These are phyloP conservation scores for Harmothoe impar DNA, from an alignment of 2,888 invertebrate species.

Conservation along the genomic window DNA sequence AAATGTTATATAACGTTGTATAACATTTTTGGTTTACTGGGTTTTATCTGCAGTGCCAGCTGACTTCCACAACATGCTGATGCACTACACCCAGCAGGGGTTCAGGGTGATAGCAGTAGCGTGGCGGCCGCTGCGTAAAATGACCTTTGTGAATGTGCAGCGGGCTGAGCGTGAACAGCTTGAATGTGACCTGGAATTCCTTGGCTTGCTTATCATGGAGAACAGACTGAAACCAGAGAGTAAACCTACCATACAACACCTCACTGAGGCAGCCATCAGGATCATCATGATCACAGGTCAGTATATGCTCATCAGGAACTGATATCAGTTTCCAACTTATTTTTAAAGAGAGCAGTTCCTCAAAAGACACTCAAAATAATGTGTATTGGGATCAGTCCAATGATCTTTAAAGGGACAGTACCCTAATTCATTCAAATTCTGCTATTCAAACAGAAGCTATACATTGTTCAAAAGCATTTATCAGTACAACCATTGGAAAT, in stretches of 20 bases:
- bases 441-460: too few relatives aligned
- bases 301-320: neutral
- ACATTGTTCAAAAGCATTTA: too few relatives aligned
- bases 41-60: constrained; percentile 91
- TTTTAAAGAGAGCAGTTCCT: too few relatives aligned
- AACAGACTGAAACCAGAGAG: constrained; percentile 84
- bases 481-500: too few relatives aligned
- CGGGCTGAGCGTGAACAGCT: constrained; percentile 79
- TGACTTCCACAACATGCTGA: constrained; percentile 90
- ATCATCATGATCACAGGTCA: constrained; percentile 85
- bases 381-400: too few relatives aligned
- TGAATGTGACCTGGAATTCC: constrained; percentile 83
- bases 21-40: too few relatives aligned
- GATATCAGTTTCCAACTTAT: too few relatives aligned
- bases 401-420: too few relatives aligned
- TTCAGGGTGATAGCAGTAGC: constrained; percentile 93
- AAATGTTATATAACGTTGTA: too few relatives aligned
- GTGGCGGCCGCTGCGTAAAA: constrained; percentile 87
- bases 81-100: constrained; percentile 91
- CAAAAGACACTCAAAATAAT: too few relatives aligned
- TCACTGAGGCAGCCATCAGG: constrained; percentile 83
- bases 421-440: too few relatives aligned
- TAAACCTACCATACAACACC: constrained; percentile 83
- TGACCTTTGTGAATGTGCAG: constrained; percentile 83
- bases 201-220: constrained; percentile 84